Base-by-base conservation (phyloP, 2,797 vertebrate genomes). In the Acipenser oxyrinchus region DNA sequence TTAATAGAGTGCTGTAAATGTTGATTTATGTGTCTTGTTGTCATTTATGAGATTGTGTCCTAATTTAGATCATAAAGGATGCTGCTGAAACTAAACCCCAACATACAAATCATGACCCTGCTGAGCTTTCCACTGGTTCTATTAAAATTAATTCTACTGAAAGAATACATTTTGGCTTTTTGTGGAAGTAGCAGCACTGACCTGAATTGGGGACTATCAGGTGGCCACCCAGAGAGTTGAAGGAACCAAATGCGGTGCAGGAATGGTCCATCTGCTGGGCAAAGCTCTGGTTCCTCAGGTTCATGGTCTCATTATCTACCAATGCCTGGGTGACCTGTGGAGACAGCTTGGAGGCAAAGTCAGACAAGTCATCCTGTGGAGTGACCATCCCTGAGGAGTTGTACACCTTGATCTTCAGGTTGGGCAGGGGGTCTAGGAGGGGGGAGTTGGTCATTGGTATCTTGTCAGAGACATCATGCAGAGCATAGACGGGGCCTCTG, bases 381-480 rank as follows among this genome's bases (percentile, higher is more conserved):
- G 95, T 96, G 72, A 95, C 92, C 55, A 94, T 82, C 0, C 94
- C 93, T 0, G 96, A 94, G 6, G 93, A 96, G 79, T 95, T 98
- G 78, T 93, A 98, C 68, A 98, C 95, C 80, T 99, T 99, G 80
- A 98, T 98, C 83, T 99, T 98, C 80, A 98, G 79, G 85, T 95
- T 97, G 63, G 97, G 97, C 51, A 99, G 85, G 0, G 97, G 95
- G 76, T 99, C 97, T 70, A 99, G 86, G 69, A 99, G 92, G 0
- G 96, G 97, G 10, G 95, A 99, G 78, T 95, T 98, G 74, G 96
- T 99, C 97, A 99, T 99, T 60, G 96, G 94, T 77, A 99, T 98
- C 86, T 99, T 99, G 83, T 99, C 95, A 0, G 93, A 93, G 72
- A 96, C 94, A 0, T 98, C 95, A 1, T 97, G 95, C 73, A 97